These are phyloP conservation scores for Xyrichtys novacula DNA, from an alignment of 2,797 vertebrate genomes.

Conservation along the genomic window DNA sequence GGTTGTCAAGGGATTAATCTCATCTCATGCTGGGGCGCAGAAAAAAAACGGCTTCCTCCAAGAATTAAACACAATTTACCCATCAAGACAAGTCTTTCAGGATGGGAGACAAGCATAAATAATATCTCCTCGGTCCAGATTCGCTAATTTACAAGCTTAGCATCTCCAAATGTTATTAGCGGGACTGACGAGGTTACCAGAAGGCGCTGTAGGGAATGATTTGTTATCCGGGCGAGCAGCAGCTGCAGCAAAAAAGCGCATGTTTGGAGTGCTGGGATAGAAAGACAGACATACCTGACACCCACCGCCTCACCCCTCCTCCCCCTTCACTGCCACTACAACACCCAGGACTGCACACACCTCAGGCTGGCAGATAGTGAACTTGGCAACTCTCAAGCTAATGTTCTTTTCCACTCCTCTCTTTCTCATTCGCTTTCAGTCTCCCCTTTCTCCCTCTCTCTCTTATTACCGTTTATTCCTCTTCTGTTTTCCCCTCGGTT, in stretches of 20 bases:
- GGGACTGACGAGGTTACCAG: slow-evolving; percentile 86
- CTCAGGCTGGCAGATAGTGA: slow-evolving; percentile 80
- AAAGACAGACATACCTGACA: slow-evolving; percentile 84
- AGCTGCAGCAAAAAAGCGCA: slow-evolving; percentile 65
- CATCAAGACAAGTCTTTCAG: slow-evolving; percentile 88
- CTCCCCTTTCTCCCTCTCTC: slow-evolving; percentile 64
- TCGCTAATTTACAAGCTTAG: slow-evolving; percentile 90
- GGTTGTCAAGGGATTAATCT: slow-evolving; percentile 91
- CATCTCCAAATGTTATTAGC: slow-evolving; percentile 89
- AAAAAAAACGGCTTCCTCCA: slow-evolving; percentile 85
- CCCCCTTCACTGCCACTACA: slow-evolving; percentile 43
- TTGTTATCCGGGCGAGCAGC: slow-evolving; percentile 85
- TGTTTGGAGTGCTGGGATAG: slow-evolving; percentile 68
- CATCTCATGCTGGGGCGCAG: slow-evolving; percentile 85
- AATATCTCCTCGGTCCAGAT: slow-evolving; percentile 90
- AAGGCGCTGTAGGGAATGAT: slow-evolving; percentile 87
- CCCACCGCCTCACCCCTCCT: slow-evolving; percentile 73
- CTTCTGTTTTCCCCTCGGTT: slow-evolving; percentile 49
- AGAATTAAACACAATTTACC: slow-evolving; percentile 90
- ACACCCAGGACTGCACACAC: slow-evolving; percentile 75
- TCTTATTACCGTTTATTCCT: slow-evolving; percentile 61
- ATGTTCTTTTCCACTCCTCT: slow-evolving; percentile 81
- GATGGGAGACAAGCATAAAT: slow-evolving; percentile 88
- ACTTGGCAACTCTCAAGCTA: slow-evolving; percentile 79
- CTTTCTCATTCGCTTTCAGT: slow-evolving; percentile 73